A percentile compares a stretch with the other conserved stretches of the same genome.
phyloP scores from a whole-genome alignment of 2,113 vertebrate genomes.

The Hoplias malabaricus region DNA sequence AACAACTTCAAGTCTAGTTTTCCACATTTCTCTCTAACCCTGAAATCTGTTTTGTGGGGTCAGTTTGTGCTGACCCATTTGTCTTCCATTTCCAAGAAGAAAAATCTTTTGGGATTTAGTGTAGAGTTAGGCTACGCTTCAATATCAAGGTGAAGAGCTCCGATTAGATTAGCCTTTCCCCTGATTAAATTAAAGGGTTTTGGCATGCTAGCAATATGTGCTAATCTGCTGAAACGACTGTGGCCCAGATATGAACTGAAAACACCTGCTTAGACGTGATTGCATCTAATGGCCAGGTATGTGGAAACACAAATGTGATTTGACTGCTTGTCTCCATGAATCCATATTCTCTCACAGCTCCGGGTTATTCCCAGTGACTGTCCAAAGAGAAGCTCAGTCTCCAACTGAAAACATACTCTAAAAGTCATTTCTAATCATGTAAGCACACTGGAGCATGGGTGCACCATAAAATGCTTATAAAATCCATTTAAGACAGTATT shows the following conservation, averaged over 20 bases:
- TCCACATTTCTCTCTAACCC: not conserved
- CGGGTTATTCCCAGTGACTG: not conserved
- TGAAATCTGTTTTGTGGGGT: not conserved
- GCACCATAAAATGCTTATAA: not conserved
- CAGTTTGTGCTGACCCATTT: not conserved
- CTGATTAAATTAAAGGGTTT: not conserved
- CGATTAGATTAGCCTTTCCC: not conserved
- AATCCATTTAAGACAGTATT: not conserved
- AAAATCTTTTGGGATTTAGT: not conserved
- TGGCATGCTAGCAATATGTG: not conserved
- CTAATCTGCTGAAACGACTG: constrained; percentile 5
- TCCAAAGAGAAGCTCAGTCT: not conserved
- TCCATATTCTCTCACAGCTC: not conserved
- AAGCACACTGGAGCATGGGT: not conserved
- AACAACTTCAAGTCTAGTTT: too few relatives aligned
- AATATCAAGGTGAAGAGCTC: not conserved
- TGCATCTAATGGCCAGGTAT: not conserved
- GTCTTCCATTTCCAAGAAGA: not conserved
- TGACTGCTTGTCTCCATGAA: not conserved
- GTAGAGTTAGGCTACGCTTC: not conserved
- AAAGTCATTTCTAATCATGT: not conserved
- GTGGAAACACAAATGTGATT: not conserved
- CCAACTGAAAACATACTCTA: not conserved
- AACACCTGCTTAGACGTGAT: not conserved
- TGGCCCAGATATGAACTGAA: not conserved